Evolutionary conservation across 2,888 invertebrate genomes (phyloP).

Genomic region (Lasioglossum morio): DNA sequence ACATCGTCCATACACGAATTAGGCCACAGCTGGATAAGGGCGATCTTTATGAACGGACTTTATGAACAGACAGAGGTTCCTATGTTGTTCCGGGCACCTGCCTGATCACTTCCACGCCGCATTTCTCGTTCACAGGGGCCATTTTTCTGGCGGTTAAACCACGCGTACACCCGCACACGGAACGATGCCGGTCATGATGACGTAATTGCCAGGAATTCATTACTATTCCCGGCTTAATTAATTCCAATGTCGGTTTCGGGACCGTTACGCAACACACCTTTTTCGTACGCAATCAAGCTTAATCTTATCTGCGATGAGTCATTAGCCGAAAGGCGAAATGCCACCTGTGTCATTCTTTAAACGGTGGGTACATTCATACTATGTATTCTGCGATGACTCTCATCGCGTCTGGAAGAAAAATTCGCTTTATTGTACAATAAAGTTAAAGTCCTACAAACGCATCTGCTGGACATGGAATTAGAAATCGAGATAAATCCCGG

Average conservation of each 20-base stretch:
- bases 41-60: conserved; percentile 59
- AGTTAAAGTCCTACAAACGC: not conserved
- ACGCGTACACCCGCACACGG: not conserved
- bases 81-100: conserved; percentile 64
- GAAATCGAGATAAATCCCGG: not conserved
- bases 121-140: conserved; percentile 45
- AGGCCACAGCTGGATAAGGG: conserved; percentile 72
- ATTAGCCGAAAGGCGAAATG: not conserved
- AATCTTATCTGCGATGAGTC: not conserved
- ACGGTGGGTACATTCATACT: not conserved
- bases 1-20: conserved; percentile 65
- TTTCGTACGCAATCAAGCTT: not conserved
- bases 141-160: conserved; percentile 58
- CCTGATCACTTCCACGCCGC: conserved; percentile 34
- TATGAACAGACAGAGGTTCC: conserved; percentile 35
- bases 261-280: not conserved
- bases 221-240: not conserved
- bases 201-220: not conserved
- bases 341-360: not conserved
- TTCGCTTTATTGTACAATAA: not conserved
- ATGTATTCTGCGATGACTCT: not conserved
- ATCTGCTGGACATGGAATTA: not conserved
- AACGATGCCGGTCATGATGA: not conserved
- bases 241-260: not conserved
- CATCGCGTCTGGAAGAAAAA: not conserved